A percentile compares a stretch with the other conserved stretches of the same genome.
Conservation (phyloP, 1,140 invertebrate genomes). For the Zophobas morio region DNA sequence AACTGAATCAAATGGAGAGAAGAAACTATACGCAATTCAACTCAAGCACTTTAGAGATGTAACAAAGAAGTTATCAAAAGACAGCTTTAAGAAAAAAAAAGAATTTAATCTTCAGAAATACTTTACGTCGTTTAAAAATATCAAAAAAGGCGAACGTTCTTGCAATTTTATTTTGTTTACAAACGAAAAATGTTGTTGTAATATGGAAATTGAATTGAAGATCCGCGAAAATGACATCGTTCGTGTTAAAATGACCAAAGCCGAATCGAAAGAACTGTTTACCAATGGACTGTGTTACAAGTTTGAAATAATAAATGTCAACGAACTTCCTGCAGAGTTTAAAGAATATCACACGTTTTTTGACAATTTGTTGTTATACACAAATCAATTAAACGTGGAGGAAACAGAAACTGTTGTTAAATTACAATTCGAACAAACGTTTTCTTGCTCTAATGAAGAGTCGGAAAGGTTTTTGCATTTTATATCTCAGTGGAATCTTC, state of each 20-base stretch:
- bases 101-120: slow-evolving; percentile 8
- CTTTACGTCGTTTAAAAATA: neutral
- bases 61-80: slow-evolving; percentile 1
- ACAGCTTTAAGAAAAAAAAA: neutral
- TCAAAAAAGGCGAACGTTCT: no score
- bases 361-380: slow-evolving; percentile 3
- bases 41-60: neutral
- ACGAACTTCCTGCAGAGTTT: neutral
- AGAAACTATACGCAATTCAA: slow-evolving; percentile 4
- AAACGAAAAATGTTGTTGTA: no score
- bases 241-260: neutral
- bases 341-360: slow-evolving; percentile 1
- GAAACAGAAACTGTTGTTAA: neutral
- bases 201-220: neutral
- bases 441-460: neutral
- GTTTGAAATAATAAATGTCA: neutral
- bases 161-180: no score
- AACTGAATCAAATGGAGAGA: neutral
- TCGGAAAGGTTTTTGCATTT: neutral
- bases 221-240: neutral
- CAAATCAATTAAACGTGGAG: neutral
- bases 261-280: neutral
- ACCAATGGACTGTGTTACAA: neutral
- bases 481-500: neutral
- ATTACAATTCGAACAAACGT: neutral